These are phyloP conservation scores for Asarcornis scutulata DNA, from an alignment of 2,113 vertebrate genomes.

Conservation along the genomic window DNA sequence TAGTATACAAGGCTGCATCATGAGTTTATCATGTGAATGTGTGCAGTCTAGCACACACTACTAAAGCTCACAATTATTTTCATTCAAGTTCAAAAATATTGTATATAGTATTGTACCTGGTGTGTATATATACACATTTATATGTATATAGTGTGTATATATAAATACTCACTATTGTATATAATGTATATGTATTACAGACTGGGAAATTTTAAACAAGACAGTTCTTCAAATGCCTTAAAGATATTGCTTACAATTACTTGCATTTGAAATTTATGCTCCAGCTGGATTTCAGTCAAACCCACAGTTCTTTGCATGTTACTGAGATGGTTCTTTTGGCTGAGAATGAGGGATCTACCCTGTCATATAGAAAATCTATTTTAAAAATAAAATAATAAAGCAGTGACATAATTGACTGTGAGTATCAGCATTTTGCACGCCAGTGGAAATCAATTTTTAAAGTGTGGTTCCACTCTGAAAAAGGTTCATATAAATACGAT, in stretches of 20 bases:
- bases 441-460: conserved; percentile 59
- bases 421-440: conserved; percentile 51
- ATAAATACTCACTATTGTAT: conserved; percentile 26
- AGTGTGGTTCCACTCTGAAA: conserved; percentile 39
- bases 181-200: neutral
- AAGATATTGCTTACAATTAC: conserved; percentile 66
- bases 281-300: conserved; percentile 63
- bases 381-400: conserved; percentile 68
- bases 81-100: conserved; percentile 33
- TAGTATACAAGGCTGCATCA: neutral
- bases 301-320: conserved; percentile 53
- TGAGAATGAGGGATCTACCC: conserved; percentile 33
- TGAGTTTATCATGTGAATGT: neutral
- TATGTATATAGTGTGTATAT: neutral
- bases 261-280: conserved; percentile 49
- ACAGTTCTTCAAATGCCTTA: conserved; percentile 24
- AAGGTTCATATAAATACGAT: conserved; percentile 14
- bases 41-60: neutral
- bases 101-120: conserved; percentile 12
- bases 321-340: conserved; percentile 68
- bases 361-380: conserved; percentile 54
- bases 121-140: neutral
- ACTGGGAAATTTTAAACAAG: conserved; percentile 30
- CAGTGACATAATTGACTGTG: conserved; percentile 10
- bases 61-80: conserved; percentile 25